Evolutionary conservation across 2,888 invertebrate genomes (phyloP).

Genomic region (Metallyticus violacea): DNA sequence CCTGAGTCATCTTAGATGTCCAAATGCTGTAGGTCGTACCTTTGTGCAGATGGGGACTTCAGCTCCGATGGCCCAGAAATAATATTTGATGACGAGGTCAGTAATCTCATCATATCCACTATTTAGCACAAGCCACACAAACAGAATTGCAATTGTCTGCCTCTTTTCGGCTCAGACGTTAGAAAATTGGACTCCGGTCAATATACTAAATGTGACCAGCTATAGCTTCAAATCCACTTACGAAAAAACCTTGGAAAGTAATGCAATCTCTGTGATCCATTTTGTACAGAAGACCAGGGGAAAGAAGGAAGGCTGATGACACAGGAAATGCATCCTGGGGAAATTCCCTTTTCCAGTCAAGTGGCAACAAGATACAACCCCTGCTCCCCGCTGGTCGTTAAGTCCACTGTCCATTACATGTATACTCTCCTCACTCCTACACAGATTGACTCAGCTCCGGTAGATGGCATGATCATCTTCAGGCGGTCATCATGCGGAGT

Average conservation of each 20-base stretch:
- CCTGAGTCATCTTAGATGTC: too few relatives aligned
- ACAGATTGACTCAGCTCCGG: not conserved
- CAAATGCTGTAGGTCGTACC: too few relatives aligned
- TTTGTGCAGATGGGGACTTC: too few relatives aligned
- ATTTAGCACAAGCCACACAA: not conserved
- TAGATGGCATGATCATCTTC: not conserved
- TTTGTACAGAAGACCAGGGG: not conserved
- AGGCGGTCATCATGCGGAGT: not conserved
- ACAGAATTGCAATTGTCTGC: not conserved
- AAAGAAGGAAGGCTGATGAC: not conserved
- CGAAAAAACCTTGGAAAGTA: not conserved
- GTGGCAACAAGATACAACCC: conserved; percentile 3
- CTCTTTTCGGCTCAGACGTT: not conserved
- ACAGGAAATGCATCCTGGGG: not conserved
- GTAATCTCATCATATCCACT: not conserved
- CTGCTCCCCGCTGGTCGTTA: not conserved
- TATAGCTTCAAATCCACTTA: not conserved
- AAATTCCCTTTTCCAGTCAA: not conserved
- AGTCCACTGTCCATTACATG: not conserved
- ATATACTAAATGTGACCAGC: not conserved
- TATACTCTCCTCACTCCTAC: not conserved
- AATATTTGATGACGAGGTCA: not conserved
- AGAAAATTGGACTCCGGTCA: not conserved
- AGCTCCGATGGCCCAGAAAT: too few relatives aligned
- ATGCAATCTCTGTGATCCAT: not conserved